Evolutionary conservation across 2,888 invertebrate genomes (phyloP).

Genomic region (Rugalucina vietnamica): DNA sequence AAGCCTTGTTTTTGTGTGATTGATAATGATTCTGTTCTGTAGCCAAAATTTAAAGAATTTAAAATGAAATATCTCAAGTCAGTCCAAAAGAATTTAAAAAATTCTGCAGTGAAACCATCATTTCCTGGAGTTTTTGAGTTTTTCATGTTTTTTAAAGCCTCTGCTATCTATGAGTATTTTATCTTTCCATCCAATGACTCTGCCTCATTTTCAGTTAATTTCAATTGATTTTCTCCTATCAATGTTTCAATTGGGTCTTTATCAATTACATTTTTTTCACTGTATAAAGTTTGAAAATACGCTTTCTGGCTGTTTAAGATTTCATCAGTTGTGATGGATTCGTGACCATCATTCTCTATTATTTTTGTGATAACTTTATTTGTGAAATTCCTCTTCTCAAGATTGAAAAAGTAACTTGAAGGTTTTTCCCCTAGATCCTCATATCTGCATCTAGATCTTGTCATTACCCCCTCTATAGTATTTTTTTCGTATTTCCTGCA

Average conservation of each 20-base stretch:
- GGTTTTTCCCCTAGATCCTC: neutral
- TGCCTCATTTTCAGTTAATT: neutral
- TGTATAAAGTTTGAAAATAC: neutral
- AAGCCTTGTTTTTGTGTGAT: neutral
- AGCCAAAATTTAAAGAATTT: neutral
- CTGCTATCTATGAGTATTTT: neutral
- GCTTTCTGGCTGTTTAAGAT: neutral
- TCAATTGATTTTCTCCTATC: neutral
- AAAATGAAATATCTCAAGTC: neutral
- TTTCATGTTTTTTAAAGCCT: neutral
- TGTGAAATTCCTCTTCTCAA: neutral
- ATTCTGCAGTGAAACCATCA: neutral
- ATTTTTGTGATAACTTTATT: neutral
- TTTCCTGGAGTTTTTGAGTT: neutral
- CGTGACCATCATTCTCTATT: neutral
- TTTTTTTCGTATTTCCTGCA: neutral
- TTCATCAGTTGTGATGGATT: neutral
- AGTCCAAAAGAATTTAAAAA: neutral
- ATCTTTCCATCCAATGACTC: neutral
- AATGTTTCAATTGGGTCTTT: neutral
- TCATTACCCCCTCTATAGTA: neutral
- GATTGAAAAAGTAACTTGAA: neutral
- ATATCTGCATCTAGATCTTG: neutral
- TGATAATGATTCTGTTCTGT: neutral
- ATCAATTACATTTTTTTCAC: neutral